Conservation (phyloP, 92 coral and sea anemone species). For the Actinostola sp. region DNA sequence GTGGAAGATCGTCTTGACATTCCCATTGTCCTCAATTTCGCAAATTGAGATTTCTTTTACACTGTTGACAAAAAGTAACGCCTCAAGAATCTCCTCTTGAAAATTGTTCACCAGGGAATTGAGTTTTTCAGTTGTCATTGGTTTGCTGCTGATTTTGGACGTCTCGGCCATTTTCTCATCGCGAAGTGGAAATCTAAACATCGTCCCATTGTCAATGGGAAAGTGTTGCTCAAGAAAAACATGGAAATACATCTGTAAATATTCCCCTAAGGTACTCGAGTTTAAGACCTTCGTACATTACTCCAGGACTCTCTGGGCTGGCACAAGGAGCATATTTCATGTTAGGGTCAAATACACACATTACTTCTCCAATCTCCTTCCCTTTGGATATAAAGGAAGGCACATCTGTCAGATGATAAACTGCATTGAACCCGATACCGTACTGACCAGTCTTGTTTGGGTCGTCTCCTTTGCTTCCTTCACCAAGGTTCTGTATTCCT, state of each 20-base stretch:
- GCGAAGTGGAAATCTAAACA: conserved; percentile 85
- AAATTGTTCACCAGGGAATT: conserved; percentile 53
- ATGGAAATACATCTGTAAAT: conserved; percentile 66
- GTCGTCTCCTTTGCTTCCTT: conserved; percentile 83
- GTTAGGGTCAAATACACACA: conserved; percentile 85
- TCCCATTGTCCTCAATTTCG: conserved; percentile 47
- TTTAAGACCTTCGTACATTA: conserved; percentile 42
- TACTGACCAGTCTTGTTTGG: conserved; percentile 95
- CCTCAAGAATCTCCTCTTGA: conserved; percentile 60
- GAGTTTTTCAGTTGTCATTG: conserved; percentile 28
- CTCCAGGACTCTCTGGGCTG: conserved; percentile 59
- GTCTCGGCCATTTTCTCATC: conserved; percentile 37
- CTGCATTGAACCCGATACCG: conserved; percentile 92
- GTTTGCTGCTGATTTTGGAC: conserved; percentile 44
- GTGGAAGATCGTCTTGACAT: conserved; percentile 33
- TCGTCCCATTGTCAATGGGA: conserved; percentile 54
- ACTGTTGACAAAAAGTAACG: conserved; percentile 74
- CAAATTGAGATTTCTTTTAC: conserved; percentile 71
- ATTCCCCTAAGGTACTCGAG: conserved; percentile 21
- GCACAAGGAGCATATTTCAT: conserved; percentile 74
- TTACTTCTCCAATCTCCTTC: conserved; percentile 69
- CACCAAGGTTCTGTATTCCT: conserved; percentile 90
- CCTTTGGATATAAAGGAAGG: conserved; percentile 82
- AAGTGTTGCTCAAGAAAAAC: conserved; percentile 69
- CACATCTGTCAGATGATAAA: conserved; percentile 86